A percentile compares a stretch with the other conserved stretches of the same genome.
These are phyloP conservation scores for Agrypnus murinus DNA, from an alignment of 2,888 invertebrate genomes.

Conservation along the genomic window DNA sequence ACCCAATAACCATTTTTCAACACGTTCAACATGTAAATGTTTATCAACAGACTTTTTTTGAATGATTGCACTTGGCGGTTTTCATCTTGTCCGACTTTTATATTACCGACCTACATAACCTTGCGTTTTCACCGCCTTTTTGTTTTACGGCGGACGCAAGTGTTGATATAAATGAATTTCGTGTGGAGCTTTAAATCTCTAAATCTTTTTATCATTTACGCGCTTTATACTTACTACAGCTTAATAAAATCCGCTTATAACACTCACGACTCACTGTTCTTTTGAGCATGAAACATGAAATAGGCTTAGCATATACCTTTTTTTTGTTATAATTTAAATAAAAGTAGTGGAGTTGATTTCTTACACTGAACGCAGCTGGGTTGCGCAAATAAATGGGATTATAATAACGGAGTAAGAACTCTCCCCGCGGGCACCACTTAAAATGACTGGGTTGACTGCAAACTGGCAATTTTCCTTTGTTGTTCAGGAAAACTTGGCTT, in stretches of 20 bases:
- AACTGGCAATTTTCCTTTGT: slow-evolving; percentile 24
- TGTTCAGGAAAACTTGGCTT: slow-evolving; percentile 4
- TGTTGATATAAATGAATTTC: slow-evolving; percentile 5
- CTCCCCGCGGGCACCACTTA: slow-evolving; percentile 9
- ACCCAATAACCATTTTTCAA: slow-evolving; percentile 46
- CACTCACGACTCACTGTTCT: background rate
- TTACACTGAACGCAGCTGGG: slow-evolving; percentile 9
- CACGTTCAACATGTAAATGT: slow-evolving; percentile 48
- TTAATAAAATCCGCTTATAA: background rate
- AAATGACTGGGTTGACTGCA: slow-evolving; percentile 21
- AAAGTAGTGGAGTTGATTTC: background rate
- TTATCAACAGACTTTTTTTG: slow-evolving; percentile 16
- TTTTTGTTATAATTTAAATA: background rate
- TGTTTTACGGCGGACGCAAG: background rate
- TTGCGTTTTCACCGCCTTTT: slow-evolving; percentile 4
- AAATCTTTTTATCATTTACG: slow-evolving; percentile 9
- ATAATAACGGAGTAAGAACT: slow-evolving; percentile 22
- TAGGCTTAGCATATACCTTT: background rate
- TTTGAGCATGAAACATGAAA: background rate
- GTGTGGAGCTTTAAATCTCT: background rate
- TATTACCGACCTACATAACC: background rate
- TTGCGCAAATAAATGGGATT: slow-evolving; percentile 23
- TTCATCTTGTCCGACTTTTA: background rate
- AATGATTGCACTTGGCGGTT: slow-evolving; percentile 7
- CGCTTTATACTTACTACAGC: background rate